Conservation (phyloP, 2,797 vertebrate genomes). For the Epinephelus coioides region DNA sequence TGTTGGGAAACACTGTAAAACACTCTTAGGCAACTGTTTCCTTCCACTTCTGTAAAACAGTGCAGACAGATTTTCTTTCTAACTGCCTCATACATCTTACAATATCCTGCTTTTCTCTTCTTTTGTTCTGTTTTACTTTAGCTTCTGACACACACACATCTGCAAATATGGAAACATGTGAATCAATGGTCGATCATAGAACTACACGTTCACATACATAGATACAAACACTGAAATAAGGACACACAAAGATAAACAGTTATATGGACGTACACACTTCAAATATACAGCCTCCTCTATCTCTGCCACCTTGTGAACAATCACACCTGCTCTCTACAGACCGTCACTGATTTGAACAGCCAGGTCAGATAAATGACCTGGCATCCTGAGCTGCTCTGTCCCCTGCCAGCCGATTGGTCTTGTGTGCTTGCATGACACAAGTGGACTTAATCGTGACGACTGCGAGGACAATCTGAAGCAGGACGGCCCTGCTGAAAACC, state of each 20-base stretch:
- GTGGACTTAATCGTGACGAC: conserved; percentile 1
- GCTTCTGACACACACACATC: not conserved
- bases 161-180: not conserved
- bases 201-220: not conserved
- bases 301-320: conserved; percentile 33
- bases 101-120: not conserved
- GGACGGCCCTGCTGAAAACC: conserved; percentile 37
- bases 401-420: conserved; percentile 26
- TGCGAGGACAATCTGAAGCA: conserved; percentile 22
- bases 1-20: conserved; percentile 13
- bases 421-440: conserved; percentile 18
- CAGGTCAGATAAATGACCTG: conserved; percentile 59
- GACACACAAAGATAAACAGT: not conserved
- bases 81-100: not conserved
- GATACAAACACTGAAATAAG: not conserved
- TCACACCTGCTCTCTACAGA: conserved; percentile 48
- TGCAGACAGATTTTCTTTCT: not conserved
- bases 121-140: not conserved
- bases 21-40: conserved; percentile 7
- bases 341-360: conserved; percentile 55
- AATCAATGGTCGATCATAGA: not conserved
- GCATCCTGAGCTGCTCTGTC: conserved; percentile 41
- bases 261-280: not conserved
- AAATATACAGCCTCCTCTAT: conserved; percentile 26
- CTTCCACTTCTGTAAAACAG: not conserved